phyloP scores from a whole-genome alignment of 2,113 vertebrate species.

The Prionailurus viverrinus region DNA sequence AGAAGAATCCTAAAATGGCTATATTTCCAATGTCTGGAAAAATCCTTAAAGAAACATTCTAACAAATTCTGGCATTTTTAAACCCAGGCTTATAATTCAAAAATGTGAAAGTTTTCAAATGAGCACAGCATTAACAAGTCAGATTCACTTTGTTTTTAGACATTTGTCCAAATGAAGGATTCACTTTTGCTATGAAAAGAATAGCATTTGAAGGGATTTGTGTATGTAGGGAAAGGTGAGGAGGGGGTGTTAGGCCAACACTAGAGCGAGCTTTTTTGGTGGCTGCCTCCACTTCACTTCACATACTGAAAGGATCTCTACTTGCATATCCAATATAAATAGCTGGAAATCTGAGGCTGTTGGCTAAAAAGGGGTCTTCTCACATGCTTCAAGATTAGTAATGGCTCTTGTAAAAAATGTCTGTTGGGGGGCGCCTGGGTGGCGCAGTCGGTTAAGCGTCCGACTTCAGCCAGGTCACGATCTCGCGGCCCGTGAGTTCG shows the following conservation, averaged over 20 bases:
- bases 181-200: not conserved
- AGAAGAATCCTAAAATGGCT: not conserved
- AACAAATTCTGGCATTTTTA: conserved; percentile 32
- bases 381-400: conserved; percentile 37
- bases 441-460: no score
- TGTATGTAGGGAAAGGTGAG: not conserved
- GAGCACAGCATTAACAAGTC: conserved; percentile 3
- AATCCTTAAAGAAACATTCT: conserved; percentile 7
- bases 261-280: not conserved
- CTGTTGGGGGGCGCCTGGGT: no score
- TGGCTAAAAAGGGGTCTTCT: not conserved
- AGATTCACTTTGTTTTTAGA: not conserved
- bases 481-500: no score
- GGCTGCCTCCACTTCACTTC: not conserved
- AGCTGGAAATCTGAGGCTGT: conserved; percentile 1
- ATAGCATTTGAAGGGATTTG: not conserved
- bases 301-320: not conserved
- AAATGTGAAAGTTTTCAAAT: conserved; percentile 5
- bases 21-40: not conserved
- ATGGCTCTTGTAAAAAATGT: not conserved
- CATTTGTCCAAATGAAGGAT: conserved; percentile 6
- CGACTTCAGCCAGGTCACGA: no score
- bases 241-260: not conserved
- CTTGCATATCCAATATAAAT: not conserved
- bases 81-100: not conserved